Conservation (phyloP, 2,797 vertebrate genomes). For the Takifugu ocellatus region DNA sequence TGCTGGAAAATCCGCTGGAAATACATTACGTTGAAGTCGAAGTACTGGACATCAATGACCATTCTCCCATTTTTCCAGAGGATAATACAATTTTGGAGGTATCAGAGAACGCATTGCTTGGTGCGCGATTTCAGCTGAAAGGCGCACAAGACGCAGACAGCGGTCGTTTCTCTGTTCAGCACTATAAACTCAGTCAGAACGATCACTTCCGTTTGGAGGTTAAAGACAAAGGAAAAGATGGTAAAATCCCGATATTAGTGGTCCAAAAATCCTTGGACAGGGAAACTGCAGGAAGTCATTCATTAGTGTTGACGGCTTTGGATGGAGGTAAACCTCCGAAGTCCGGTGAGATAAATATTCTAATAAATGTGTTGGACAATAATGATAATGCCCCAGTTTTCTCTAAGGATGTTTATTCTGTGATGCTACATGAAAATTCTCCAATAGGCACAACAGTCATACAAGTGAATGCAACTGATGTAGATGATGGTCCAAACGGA, state of each 20-base stretch:
- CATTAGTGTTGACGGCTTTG: background rate
- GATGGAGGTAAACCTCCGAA: slow-evolving; percentile 6
- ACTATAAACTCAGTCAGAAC: slow-evolving; percentile 17
- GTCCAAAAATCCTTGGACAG: background rate
- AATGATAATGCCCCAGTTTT: background rate
- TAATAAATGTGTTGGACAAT: background rate
- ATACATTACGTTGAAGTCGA: slow-evolving; percentile 47
- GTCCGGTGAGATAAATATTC: background rate
- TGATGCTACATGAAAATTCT: background rate
- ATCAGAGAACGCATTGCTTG: slow-evolving; percentile 52
- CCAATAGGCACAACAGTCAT: background rate
- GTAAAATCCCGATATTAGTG: background rate
- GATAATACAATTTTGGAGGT: slow-evolving; percentile 40
- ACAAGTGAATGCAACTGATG: slow-evolving; percentile 2
- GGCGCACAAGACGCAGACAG: slow-evolving; percentile 46
- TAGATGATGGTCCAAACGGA: background rate
- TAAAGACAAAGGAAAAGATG: background rate
- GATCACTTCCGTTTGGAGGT: slow-evolving; percentile 5
- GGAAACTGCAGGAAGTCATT: slow-evolving; percentile 1
- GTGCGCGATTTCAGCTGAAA: slow-evolving; percentile 49
- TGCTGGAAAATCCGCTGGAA: slow-evolving; percentile 56
- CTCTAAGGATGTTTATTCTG: background rate
- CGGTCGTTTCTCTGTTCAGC: slow-evolving; percentile 44
- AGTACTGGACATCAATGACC: slow-evolving; percentile 62
- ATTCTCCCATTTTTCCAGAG: slow-evolving; percentile 44